A percentile compares a stretch with the other conserved stretches of the same genome.
Evolutionary conservation across 2,113 vertebrate genomes (phyloP).

Genomic region (Hirundichthys speculiger): DNA sequence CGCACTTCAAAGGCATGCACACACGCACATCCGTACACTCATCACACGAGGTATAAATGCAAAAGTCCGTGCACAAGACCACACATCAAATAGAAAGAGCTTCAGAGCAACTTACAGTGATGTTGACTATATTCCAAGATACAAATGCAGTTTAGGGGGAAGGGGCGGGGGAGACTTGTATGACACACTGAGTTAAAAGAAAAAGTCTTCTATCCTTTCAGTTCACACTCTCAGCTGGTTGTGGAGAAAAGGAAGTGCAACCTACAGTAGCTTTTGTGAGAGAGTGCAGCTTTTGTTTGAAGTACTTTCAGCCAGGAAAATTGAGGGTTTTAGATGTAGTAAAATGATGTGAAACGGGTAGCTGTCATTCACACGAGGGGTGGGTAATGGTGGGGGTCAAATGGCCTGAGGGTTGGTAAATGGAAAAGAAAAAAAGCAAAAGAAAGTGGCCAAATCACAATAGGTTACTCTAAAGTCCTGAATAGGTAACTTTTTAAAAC

Average conservation of each 20-base stretch:
- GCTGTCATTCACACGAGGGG: constrained; percentile 53
- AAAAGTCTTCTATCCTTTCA: constrained; percentile 41
- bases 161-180: constrained; percentile 25
- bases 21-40: not conserved
- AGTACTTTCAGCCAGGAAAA: constrained; percentile 59
- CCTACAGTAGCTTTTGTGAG: constrained; percentile 30
- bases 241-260: constrained; percentile 35
- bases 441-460: constrained; percentile 17
- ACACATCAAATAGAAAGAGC: constrained; percentile 40
- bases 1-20: constrained; percentile 51
- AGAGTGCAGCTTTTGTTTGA: constrained; percentile 50
- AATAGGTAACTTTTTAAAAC: constrained; percentile 5
- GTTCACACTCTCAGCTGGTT: constrained; percentile 46
- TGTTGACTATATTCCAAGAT: constrained; percentile 28
- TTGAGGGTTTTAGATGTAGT: constrained; percentile 60
- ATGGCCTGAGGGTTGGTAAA: constrained; percentile 1
- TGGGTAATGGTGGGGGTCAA: constrained; percentile 21
- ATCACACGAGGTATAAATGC: constrained; percentile 17
- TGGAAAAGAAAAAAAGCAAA: constrained; percentile 12
- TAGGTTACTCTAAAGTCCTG: constrained; percentile 20
- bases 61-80: constrained; percentile 27
- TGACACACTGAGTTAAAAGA: constrained; percentile 26
- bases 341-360: constrained; percentile 62
- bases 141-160: constrained; percentile 21
- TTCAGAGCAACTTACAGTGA: constrained; percentile 20